Percentiles rank a stretch among this genome's conserved stretches.
These are phyloP conservation scores for Datnioides undecimradiatus DNA, from an alignment of 2,113 vertebrate genomes.

Conservation along the genomic window DNA sequence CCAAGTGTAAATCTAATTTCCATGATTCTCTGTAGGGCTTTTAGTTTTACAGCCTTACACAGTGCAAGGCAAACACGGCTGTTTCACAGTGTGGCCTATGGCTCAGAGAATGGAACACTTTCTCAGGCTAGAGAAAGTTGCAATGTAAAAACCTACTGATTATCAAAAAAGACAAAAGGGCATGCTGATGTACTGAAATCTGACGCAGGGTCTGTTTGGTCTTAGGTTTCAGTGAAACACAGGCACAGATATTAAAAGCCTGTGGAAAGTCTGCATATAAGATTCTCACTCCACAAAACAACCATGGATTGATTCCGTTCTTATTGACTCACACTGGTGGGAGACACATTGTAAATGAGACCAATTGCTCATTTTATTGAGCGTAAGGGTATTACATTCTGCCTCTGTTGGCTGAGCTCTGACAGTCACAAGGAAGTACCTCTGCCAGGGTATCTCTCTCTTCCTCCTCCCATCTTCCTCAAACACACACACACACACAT, in stretches of 20 bases:
- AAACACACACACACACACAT: conserved; percentile 16
- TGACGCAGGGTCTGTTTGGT: conserved; percentile 24
- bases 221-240: conserved; percentile 43
- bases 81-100: conserved; percentile 25
- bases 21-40: conserved; percentile 79
- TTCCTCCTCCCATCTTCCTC: conserved; percentile 29
- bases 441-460: conserved; percentile 35
- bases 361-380: conserved; percentile 72
- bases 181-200: conserved; percentile 19
- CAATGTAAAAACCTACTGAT: conserved; percentile 3
- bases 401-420: conserved; percentile 54
- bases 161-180: conserved; percentile 6
- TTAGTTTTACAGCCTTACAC: conserved; percentile 77
- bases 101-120: conserved; percentile 27
- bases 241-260: conserved; percentile 45
- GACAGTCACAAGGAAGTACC: conserved; percentile 50
- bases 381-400: conserved; percentile 59
- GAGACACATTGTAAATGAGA: conserved; percentile 64
- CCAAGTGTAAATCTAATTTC: conserved; percentile 80
- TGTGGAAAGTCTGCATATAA: conserved; percentile 32
- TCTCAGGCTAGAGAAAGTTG: neutral
- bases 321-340: conserved; percentile 46
- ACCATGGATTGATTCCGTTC: conserved; percentile 32
- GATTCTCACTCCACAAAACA: conserved; percentile 29
- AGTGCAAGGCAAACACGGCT: conserved; percentile 71